Percentiles rank a stretch among this genome's conserved stretches.
These are phyloP conservation scores for Zygogramma bicolorata DNA, from an alignment of 2,888 invertebrate species.

Conservation along the genomic window DNA sequence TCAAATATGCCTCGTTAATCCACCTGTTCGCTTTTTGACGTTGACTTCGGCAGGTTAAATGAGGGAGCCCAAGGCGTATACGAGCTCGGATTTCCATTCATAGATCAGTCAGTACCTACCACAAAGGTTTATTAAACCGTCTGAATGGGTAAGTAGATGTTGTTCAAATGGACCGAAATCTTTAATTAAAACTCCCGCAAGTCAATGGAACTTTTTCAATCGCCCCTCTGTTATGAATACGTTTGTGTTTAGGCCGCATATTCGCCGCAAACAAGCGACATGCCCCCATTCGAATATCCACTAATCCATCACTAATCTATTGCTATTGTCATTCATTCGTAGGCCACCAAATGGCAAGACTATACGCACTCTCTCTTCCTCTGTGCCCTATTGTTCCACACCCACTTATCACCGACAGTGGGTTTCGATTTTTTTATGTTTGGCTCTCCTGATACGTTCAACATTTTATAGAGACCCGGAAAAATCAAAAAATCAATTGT, in stretches of 20 bases:
- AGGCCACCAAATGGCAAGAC: conserved; percentile 32
- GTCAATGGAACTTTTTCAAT: conserved; percentile 37
- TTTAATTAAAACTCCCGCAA: conserved; percentile 39
- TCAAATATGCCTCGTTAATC: not conserved
- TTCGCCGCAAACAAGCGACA: conserved; percentile 36
- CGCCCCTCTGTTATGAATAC: conserved; percentile 38
- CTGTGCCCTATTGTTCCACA: conserved; percentile 1
- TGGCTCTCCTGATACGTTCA: too few relatives aligned
- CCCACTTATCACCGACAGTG: not conserved
- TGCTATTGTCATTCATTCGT: conserved; percentile 33
- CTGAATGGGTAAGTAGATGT: conserved; percentile 25
- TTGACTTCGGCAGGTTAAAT: conserved; percentile 31
- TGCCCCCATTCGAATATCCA: conserved; percentile 32
- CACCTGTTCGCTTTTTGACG: conserved; percentile 4
- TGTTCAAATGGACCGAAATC: conserved; percentile 33
- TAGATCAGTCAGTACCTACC: conserved; percentile 22
- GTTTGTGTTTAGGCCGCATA: conserved; percentile 38
- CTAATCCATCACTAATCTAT: conserved; percentile 41
- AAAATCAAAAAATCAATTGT: too few relatives aligned
- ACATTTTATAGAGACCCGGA: too few relatives aligned
- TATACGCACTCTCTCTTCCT: conserved; percentile 19
- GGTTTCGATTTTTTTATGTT: too few relatives aligned
- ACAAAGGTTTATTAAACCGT: conserved; percentile 29
- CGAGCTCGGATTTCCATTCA: conserved; percentile 2
- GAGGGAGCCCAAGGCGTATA: conserved; percentile 11